Conservation (phyloP, 1,140 invertebrate genomes). For the Eumeta japonica region DNA sequence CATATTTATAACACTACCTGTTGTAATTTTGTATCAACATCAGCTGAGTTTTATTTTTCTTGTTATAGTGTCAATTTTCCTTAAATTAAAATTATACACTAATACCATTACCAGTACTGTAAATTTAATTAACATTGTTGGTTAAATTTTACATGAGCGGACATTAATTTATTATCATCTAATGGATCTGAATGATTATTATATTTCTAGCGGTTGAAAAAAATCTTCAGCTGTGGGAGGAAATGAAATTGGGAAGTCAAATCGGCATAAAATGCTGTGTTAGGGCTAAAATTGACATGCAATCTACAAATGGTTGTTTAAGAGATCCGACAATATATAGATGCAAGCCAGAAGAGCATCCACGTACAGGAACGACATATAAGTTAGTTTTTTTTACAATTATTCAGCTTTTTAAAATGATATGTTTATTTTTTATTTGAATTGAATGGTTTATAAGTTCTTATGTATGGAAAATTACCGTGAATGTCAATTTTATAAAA, state of each 20-base stretch:
- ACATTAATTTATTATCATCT: too few species aligned
- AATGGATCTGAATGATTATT: too few species aligned
- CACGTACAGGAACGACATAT: constrained; percentile 91
- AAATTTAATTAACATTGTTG: too few species aligned
- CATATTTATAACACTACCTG: too few species aligned
- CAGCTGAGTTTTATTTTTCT: too few species aligned
- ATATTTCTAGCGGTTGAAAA: constrained; percentile 75
- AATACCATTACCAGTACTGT: too few species aligned
- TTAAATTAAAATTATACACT: too few species aligned
- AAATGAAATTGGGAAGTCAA: constrained; percentile 88
- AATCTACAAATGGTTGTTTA: constrained; percentile 93
- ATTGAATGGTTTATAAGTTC: constrained; percentile 3
- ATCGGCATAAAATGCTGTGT: constrained; percentile 87
- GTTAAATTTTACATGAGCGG: too few species aligned
- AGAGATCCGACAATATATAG: constrained; percentile 99
- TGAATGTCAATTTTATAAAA: constrained; percentile 1
- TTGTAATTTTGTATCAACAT: too few species aligned
- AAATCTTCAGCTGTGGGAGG: constrained; percentile 89
- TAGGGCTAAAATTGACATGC: constrained; percentile 97
- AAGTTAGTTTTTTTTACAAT: constrained; percentile 66
- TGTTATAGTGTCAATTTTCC: too few species aligned
- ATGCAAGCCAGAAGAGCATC: constrained; percentile 95
- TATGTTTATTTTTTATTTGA: neutral
- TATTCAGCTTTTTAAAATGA: too few species aligned
- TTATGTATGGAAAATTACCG: too few species aligned